Evolutionary conservation across 35 echinoderm and acorn worm genomes (phyloP).

Genomic region (Apostichopus japonicus): DNA sequence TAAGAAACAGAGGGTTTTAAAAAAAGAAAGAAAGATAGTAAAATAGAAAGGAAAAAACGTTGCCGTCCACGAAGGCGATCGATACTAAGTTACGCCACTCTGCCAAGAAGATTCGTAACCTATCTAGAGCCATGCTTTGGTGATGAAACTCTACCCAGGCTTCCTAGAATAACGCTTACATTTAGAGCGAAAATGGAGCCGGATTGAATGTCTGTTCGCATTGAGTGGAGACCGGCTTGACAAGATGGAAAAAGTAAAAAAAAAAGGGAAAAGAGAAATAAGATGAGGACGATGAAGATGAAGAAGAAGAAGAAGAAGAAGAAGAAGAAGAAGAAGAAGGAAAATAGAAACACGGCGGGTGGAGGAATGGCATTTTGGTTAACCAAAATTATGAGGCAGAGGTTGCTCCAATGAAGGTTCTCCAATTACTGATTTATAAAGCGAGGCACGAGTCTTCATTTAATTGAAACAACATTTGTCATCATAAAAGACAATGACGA

Average conservation of each 20-base stretch:
- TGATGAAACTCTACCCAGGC: slow-evolving; percentile 32
- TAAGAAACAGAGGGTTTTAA: not conserved
- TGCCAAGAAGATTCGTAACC: slow-evolving; percentile 25
- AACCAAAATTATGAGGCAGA: slow-evolving; percentile 26
- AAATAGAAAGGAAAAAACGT: not conserved
- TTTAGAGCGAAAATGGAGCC: slow-evolving; percentile 15
- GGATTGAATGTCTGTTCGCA: slow-evolving; percentile 31
- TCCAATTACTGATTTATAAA: slow-evolving; percentile 10
- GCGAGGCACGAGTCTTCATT: not conserved
- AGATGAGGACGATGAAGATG: not conserved
- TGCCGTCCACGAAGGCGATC: not conserved
- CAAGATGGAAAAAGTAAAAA: not conserved
- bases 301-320: not conserved
- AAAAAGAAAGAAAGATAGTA: not conserved
- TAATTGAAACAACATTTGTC: slow-evolving; percentile 9
- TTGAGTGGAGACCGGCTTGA: not conserved
- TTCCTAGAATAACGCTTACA: slow-evolving; percentile 26
- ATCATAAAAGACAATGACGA: not conserved
- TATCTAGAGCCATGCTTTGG: not conserved
- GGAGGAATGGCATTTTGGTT: slow-evolving; percentile 2
- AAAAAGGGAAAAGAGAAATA: not conserved
- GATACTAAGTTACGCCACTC: slow-evolving; percentile 39
- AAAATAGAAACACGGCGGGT: not conserved
- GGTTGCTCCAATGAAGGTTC: not conserved
- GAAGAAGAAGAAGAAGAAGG: not conserved